Base-by-base conservation (phyloP, 2,797 vertebrate species). In the Acanthiza pusilla region DNA sequence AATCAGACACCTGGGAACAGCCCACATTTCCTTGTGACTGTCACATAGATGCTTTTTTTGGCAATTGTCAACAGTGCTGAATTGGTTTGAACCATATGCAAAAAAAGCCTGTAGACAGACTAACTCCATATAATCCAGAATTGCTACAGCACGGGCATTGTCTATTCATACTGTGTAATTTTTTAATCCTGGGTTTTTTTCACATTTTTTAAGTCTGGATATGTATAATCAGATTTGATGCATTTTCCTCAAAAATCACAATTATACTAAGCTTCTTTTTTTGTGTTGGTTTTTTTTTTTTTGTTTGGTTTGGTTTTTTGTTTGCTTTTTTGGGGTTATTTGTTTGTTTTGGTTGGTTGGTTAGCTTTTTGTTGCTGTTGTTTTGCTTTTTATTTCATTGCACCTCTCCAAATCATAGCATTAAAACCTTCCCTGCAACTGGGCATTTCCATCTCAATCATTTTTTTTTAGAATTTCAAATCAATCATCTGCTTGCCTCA, bases 21-120 rank as follows among this genome's bases (percentile, higher is more conserved):
- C 5, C 11, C 6, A 34, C 4, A 10, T 66, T 22, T 48, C 45
- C 84, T 45, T 48, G 27, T 14, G 47, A 26, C 3, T 27, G 6
- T 29, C 45, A 63, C 1, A 1, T 5, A 63, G 29, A 11, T 4
- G 0, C 2, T 3, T 4, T 47, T 80, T 73, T 43, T 57, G 9
- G 17, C 51, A 85, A 32, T 20, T n/a, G 20, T 1, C 57, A 62
- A 4, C 8, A 53, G 5, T 26, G 14, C 42, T 61, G 48, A 36
- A 10, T 67, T 61, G 7, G 5, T 62, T 61, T 91, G 14, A 86
- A 78, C 13, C 13, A 36, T 2, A 1, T 54, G 12, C 13, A 30
- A 9, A 79, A 45, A 78, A 68, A 32, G 6, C 11, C 13, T 16
- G 4, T 6, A 32, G 13, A 79, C 25, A 78, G 38, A 63, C 11